These are phyloP conservation scores for Emmelina monodactyla DNA, from an alignment of 2,888 invertebrate species.

Conservation along the genomic window DNA sequence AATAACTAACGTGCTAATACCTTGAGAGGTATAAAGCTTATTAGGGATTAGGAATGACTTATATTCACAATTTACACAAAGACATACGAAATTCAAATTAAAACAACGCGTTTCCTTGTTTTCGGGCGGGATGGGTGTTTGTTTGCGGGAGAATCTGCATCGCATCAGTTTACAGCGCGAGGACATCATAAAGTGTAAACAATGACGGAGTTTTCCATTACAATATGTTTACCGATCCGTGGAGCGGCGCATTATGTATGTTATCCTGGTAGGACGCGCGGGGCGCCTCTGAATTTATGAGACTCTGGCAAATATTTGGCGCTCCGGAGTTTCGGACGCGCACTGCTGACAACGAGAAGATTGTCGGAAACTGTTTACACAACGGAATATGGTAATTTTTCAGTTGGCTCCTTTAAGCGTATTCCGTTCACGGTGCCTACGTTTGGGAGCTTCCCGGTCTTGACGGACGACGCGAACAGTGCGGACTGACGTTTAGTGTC, in stretches of 20 bases:
- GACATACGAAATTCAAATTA: conserved; percentile 16
- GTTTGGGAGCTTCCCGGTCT: conserved; percentile 26
- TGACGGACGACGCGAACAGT: conserved; percentile 40
- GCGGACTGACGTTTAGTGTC: conserved; percentile 53
- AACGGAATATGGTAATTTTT: conserved; percentile 56
- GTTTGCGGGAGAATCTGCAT: conserved; percentile 30
- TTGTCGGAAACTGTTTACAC: conserved; percentile 56
- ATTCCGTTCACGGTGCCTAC: conserved; percentile 34
- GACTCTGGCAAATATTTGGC: conserved; percentile 63
- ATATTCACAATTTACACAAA: too few species aligned
- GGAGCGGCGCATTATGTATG: conserved; percentile 62
- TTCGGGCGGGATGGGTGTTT: conserved; percentile 23
- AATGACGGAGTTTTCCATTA: conserved; percentile 65
- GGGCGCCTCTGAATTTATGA: conserved; percentile 58
- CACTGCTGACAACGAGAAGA: conserved; percentile 59
- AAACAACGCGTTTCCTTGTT: conserved; percentile 14
- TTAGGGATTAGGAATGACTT: conserved; percentile 21
- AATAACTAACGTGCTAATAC: too few species aligned
- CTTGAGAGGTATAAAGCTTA: too few species aligned
- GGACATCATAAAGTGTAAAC: conserved; percentile 65
- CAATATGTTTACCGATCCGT: conserved; percentile 67
- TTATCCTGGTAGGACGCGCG: conserved; percentile 57
- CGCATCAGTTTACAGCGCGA: conserved; percentile 52
- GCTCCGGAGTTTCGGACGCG: conserved; percentile 46
- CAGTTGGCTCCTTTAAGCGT: conserved; percentile 35